A percentile compares a stretch with the other conserved stretches of the same genome.
Evolutionary conservation across 2,888 invertebrate species (phyloP).

Genomic region (Pseudococcus viburni): DNA sequence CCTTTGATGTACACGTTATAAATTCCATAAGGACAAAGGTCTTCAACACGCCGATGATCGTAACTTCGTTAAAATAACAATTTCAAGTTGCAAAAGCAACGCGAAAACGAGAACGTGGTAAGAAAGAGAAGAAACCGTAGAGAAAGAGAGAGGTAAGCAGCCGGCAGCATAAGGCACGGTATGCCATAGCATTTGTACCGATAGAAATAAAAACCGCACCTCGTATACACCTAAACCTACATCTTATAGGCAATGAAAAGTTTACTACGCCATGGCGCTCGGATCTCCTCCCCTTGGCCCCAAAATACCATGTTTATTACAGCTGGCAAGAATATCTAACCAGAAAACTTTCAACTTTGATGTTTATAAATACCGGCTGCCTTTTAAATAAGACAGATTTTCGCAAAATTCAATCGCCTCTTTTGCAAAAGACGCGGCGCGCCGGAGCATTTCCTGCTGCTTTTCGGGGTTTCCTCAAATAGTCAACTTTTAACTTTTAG

Average conservation of each 20-base stretch:
- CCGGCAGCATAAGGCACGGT: background rate
- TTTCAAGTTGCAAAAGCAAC: slow-evolving; percentile 24
- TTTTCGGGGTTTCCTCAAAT: background rate
- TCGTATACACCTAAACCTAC: slow-evolving; percentile 22
- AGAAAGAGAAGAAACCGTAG: background rate
- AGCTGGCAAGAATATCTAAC: slow-evolving; percentile 40
- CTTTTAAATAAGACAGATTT: slow-evolving; percentile 52
- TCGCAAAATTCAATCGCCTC: slow-evolving; percentile 49
- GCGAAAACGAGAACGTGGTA: slow-evolving; percentile 12
- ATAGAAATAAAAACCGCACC: slow-evolving; percentile 46
- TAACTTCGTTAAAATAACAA: slow-evolving; percentile 48
- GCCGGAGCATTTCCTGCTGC: background rate
- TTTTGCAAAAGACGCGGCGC: slow-evolving; percentile 5
- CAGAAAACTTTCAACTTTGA: slow-evolving; percentile 44
- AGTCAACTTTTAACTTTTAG: slow-evolving; percentile 45
- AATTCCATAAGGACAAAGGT: slow-evolving; percentile 49
- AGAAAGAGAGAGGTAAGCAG: background rate
- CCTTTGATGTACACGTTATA: slow-evolving; percentile 44
- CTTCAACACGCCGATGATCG: background rate
- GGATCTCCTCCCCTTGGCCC: background rate
- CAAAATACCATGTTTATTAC: slow-evolving; percentile 38
- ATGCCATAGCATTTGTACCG: background rate
- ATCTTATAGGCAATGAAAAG: slow-evolving; percentile 19
- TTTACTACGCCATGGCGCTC: background rate
- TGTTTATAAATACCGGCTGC: slow-evolving; percentile 41